Conservation (phyloP, 2,797 vertebrate genomes). For the Poeciliopsis turneri region DNA sequence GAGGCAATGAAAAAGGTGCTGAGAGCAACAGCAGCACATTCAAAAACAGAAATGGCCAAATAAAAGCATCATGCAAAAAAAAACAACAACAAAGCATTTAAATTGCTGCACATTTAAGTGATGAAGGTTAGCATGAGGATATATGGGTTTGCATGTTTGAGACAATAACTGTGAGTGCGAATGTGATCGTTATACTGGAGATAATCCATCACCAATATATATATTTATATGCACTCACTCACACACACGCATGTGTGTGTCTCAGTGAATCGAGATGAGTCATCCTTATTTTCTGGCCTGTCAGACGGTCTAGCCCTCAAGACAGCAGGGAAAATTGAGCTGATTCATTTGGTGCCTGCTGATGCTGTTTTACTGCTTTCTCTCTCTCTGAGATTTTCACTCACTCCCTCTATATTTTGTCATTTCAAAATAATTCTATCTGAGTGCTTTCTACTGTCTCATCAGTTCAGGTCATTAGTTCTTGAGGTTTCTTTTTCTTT, state of each 20-base stretch:
- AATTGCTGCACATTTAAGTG: not conserved
- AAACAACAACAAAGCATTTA: too few relatives aligned
- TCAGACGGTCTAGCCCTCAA: conserved; percentile 61
- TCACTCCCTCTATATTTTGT: conserved; percentile 8
- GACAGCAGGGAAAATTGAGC: conserved; percentile 43
- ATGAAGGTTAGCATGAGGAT: not conserved
- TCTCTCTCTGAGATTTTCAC: conserved; percentile 23
- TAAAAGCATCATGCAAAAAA: too few relatives aligned
- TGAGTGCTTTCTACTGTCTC: not conserved
- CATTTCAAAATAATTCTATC: not conserved
- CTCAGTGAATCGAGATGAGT: conserved; percentile 63
- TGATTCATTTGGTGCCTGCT: conserved; percentile 54
- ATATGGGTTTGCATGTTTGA: not conserved
- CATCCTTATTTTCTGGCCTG: conserved; percentile 67
- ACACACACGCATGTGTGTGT: not conserved
- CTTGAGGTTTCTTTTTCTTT: not conserved
- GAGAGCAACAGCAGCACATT: too few relatives aligned
- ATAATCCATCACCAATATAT: conserved; percentile 31
- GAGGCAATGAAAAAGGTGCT: too few relatives aligned
- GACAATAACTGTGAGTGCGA: conserved; percentile 16
- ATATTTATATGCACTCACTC: not conserved
- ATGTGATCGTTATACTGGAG: conserved; percentile 22
- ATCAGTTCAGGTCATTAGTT: not conserved
- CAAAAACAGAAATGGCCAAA: too few relatives aligned
- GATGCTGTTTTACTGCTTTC: conserved; percentile 25